Evolutionary conservation across 2,797 vertebrate species (phyloP), one percentile per base, ranked within the genome.

Genomic region (Acanthiza pusilla): DNA sequence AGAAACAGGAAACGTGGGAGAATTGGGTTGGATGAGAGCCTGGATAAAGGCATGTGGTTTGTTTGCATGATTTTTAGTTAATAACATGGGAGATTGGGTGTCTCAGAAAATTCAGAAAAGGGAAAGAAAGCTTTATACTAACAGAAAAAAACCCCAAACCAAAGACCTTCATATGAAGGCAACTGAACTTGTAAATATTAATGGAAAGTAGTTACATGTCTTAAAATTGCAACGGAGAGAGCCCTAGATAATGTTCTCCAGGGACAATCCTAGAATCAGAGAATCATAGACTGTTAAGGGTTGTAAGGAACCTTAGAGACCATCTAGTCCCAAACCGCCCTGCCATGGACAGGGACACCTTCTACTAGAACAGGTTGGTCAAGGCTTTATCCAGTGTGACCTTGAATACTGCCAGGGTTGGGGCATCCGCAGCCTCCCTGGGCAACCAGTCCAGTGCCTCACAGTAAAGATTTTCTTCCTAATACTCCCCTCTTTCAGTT

Each of bases 1-100:
- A 89, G 95, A 96, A 96, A 94, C 91, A 96, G 94, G 94, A 96
- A 94, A 94, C 7, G 27, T 85, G 60, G 89, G 66, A 94, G 60
- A 95, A 96, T 23, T 75, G 63, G 76, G 79, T 84, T 97, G 92
- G 94, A 94, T 90, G 57, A 86, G 68, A 91, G 94, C 94, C 95
- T 95, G 88, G 79, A 91, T 95, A 94, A 93, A 92, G 73, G 71
- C 30, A 61, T 83, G 80, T 91, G 82, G 91, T 92, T 92, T 94
- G 82, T 94, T 96, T 96, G 79, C 74, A 78, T 79, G 88, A 93
- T 96, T 96, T 88, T 93, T 65, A 78, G 85, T 86, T 92, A 91
- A 88, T 88, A 91, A 85, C 58, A 90, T 96, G 57, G 73, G 53
- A 92, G 73, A 86, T 91, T 5, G 40, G 10, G 32, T 88, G 79